A percentile compares a stretch with the other conserved stretches of the same genome.
Evolutionary conservation across 2,113 vertebrate species (phyloP).

Genomic region (Narcine bancroftii): DNA sequence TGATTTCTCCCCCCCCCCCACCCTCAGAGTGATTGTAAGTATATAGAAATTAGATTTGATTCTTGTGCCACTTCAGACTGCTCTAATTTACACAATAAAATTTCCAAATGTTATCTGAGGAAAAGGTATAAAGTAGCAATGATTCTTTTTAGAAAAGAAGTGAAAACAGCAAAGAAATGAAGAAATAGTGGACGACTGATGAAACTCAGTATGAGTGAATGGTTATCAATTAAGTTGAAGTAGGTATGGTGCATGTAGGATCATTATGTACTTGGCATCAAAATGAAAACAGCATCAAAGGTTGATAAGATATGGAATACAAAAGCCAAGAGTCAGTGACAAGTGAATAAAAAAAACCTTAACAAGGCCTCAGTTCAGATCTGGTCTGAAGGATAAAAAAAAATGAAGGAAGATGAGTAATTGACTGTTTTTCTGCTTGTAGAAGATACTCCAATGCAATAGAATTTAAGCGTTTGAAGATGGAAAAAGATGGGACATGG

Average conservation of each 20-base stretch:
- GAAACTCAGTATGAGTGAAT: neutral
- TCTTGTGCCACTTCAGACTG: neutral
- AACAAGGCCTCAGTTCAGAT: neutral
- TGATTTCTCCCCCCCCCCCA: too few species aligned
- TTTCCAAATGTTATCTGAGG: too few species aligned
- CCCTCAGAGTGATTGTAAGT: neutral
- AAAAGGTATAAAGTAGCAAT: too few species aligned
- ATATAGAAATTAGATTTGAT: neutral
- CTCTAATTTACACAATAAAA: neutral
- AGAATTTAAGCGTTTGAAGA: neutral
- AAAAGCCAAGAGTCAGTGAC: neutral
- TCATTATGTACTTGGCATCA: too few species aligned
- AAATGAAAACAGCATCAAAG: neutral
- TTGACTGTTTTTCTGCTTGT: neutral
- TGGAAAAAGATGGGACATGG: neutral
- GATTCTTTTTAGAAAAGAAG: too few species aligned
- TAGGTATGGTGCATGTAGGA: neutral
- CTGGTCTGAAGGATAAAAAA: neutral
- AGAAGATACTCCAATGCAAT: neutral
- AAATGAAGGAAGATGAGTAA: neutral
- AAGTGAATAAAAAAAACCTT: neutral
- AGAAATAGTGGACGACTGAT: neutral
- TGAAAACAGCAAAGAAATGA: too few species aligned
- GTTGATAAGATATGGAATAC: neutral
- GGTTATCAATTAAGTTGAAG: neutral